phyloP scores from a whole-genome alignment of 2,797 vertebrate genomes.

The Borostomias antarcticus region DNA sequence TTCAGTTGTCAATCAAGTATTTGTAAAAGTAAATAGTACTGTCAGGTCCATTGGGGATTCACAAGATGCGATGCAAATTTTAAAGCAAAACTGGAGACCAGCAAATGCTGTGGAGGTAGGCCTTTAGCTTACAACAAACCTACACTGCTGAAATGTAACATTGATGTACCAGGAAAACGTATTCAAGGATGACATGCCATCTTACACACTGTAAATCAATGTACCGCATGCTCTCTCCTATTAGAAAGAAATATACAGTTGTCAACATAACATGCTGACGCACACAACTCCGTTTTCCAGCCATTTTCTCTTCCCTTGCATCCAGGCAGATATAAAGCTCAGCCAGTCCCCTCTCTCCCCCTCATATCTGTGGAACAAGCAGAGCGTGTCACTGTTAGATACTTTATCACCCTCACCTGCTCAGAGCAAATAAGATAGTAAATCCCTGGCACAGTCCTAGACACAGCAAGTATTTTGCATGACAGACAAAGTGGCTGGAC shows the following conservation, averaged over 20 bases:
- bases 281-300: constrained; percentile 4
- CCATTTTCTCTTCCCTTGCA: neutral
- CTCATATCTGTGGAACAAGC: neutral
- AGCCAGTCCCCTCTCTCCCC: no score
- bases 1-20: no score
- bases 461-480: neutral
- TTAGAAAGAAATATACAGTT: neutral
- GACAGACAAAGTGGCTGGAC: neutral
- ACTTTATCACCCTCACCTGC: constrained; percentile 1
- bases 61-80: no score
- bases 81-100: no score
- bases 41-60: no score
- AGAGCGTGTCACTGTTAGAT: neutral
- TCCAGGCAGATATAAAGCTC: constrained; percentile 1
- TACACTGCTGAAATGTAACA: no score
- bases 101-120: no score
- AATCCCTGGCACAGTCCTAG: neutral
- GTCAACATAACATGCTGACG: constrained; percentile 1
- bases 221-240: neutral
- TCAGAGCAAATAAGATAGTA: neutral
- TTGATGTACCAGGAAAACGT: no score
- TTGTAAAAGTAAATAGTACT: no score
- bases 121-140: no score
- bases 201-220: constrained; percentile 1
- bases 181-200: neutral